Evolutionary conservation across 2,797 vertebrate species (phyloP).

Genomic region (Phrynocephalus forsythii): DNA sequence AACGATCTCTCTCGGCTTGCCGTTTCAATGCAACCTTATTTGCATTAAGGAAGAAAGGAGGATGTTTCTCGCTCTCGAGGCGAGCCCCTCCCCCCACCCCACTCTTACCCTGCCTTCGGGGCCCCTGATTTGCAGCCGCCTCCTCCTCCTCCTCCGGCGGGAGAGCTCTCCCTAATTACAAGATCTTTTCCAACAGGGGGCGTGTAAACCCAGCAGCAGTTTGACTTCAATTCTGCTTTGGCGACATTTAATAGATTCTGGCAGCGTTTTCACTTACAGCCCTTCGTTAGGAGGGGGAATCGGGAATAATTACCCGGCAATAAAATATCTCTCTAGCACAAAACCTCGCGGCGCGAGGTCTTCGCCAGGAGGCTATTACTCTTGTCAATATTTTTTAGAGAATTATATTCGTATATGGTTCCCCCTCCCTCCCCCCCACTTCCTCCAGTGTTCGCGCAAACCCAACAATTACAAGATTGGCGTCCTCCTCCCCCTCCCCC

Average conservation of each 20-base stretch:
- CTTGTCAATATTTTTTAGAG: slow-evolving; percentile 37
- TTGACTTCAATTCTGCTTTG: slow-evolving; percentile 44
- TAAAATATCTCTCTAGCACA: slow-evolving; percentile 42
- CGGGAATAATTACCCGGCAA: slow-evolving; percentile 46
- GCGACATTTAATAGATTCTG: slow-evolving; percentile 43
- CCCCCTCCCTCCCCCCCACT: slow-evolving; percentile 2
- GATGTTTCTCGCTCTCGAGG: slow-evolving; percentile 16
- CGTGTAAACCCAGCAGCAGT: slow-evolving; percentile 39
- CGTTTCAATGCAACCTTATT: slow-evolving; percentile 31
- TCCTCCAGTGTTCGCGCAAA: not conserved
- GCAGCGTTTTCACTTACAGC: slow-evolving; percentile 41
- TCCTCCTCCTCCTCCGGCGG: slow-evolving; percentile 43
- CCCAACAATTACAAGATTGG: slow-evolving; percentile 12
- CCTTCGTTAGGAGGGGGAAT: slow-evolving; percentile 40
- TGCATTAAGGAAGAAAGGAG: slow-evolving; percentile 35
- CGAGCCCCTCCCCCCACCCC: not conserved
- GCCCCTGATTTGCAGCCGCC: slow-evolving; percentile 36
- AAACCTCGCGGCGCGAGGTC: slow-evolving; percentile 28
- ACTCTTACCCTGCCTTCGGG: slow-evolving; percentile 10
- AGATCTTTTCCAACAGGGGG: slow-evolving; percentile 49
- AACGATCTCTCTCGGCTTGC: slow-evolving; percentile 25
- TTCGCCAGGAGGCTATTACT: slow-evolving; percentile 39
- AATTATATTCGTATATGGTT: slow-evolving; percentile 20
- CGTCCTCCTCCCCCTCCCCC: not conserved
- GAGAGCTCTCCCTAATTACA: slow-evolving; percentile 22